Evolutionary conservation across 2,888 invertebrate species (phyloP), one percentile per base, ranked within the genome.

Genomic region (Drosophila aldrichi): DNA sequence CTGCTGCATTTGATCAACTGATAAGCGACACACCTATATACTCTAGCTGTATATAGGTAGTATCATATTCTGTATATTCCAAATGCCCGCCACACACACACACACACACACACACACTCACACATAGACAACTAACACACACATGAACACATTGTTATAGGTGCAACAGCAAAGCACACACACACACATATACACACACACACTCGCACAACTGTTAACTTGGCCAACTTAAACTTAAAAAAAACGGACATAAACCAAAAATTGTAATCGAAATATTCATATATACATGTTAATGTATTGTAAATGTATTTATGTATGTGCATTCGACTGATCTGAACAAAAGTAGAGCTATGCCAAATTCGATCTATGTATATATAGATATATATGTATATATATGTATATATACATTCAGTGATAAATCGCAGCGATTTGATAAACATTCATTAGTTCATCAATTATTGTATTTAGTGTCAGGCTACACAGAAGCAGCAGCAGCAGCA

Each of bases 1-100:
- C 77, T 86, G 73, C 78, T 86, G 78, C 86, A 86, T 76, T 72
- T 86, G 88, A 89, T 86, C 70, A 86, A 86, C 75, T 86, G 81
- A 81, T 85, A 88, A 77, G 79, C 40, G 62, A 49, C 55, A 55
- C 36, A 46, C 75, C 61, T 74, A 76, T 61, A 65, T 60, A 44
- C 58, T 25, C 25, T 10, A 44, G 36, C 40, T 48, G 61, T 74
- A 59, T 79, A 79, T 77, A 71, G 73, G 59, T 52, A 64, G 55
- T 36, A 49, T 38, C 14, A 59, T 55, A 68, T 55, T 10, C 48
- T 57, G 78, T 66, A 70, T 81, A 75, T 69, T 77, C 77, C 67
- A 77, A 77, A 72, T 66, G 56, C 65, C 73, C 70, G 75, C 68
- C 78, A 74, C 77, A 65, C 70, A 69, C 65, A 36, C 40, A 62